Percentiles rank a stretch among this genome's conserved stretches.
These are phyloP conservation scores for Nowickia ferox DNA, from an alignment of 2,888 invertebrate genomes.

Conservation along the genomic window DNA sequence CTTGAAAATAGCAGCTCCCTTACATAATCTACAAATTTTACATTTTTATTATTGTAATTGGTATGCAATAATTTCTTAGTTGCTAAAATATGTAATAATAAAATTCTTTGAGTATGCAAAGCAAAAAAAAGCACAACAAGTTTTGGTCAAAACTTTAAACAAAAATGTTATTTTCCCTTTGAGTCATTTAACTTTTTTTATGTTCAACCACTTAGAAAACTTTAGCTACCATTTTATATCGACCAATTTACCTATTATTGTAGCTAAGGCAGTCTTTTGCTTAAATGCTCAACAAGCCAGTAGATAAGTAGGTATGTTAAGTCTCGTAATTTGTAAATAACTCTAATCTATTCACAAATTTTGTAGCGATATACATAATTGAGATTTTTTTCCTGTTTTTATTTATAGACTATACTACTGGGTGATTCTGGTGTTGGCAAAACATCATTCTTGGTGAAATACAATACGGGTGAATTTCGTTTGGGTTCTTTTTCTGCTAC, in stretches of 20 bases:
- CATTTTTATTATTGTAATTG: too few relatives aligned
- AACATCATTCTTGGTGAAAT: conserved; percentile 95
- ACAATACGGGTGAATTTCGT: conserved; percentile 96
- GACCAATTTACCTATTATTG: not conserved
- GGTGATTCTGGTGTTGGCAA: conserved; percentile 97
- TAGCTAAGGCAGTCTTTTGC: not conserved
- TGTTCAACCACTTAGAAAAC: not conserved
- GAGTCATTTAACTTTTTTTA: not conserved
- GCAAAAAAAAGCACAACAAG: not conserved
- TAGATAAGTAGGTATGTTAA: not conserved
- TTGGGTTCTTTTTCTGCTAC: conserved; percentile 96
- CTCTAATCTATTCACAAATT: conserved; percentile 1
- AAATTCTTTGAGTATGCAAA: not conserved
- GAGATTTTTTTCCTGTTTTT: conserved; percentile 46
- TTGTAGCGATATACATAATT: not conserved
- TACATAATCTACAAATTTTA: too few relatives aligned
- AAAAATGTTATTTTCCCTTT: not conserved
- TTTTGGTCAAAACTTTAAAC: not conserved
- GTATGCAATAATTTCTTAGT: too few relatives aligned
- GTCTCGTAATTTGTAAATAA: conserved; percentile 2
- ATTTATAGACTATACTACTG: conserved; percentile 92
- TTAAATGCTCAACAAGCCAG: not conserved
- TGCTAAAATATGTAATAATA: not conserved
- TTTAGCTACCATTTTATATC: not conserved
- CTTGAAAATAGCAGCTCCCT: too few relatives aligned